A percentile compares a stretch with the other conserved stretches of the same genome.
These are phyloP conservation scores for Morphnarchus princeps DNA, from an alignment of 2,113 vertebrate genomes.

Conservation along the genomic window DNA sequence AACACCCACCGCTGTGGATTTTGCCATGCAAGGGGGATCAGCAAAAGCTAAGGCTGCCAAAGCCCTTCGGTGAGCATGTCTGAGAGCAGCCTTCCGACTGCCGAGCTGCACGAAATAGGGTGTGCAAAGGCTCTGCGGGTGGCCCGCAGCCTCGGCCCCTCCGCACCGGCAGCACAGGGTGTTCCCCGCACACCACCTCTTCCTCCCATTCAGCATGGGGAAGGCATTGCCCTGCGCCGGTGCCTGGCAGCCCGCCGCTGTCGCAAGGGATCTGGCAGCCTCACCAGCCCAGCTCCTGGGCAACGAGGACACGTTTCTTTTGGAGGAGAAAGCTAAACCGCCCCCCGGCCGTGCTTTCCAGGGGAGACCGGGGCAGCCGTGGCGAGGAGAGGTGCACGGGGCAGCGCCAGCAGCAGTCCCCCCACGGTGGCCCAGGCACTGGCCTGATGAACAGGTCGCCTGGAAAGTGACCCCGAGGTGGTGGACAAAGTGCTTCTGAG, in stretches of 20 bases:
- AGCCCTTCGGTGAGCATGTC: not conserved
- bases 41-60: not conserved
- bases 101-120: not conserved
- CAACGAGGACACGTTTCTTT: not conserved
- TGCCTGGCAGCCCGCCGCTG: not conserved
- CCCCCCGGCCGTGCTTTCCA: accelerated
- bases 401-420: not conserved
- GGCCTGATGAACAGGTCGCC: not conserved
- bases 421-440: accelerated
- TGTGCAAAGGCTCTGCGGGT: not conserved
- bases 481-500: not conserved
- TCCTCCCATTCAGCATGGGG: constrained; percentile 66
- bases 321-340: not conserved
- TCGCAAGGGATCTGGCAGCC: not conserved
- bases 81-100: not conserved
- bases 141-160: not conserved
- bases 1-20: not conserved
- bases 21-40: not conserved
- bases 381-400: not conserved
- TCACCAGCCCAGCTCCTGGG: not conserved
- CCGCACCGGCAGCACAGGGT: constrained; percentile 24
- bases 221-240: not conserved
- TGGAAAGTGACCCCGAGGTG: not conserved
- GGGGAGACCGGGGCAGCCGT: not conserved
- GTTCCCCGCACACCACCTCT: constrained; percentile 61